Percentiles rank a stretch among this genome's conserved stretches.
These are phyloP conservation scores for Lissonota sp. DNA, from an alignment of 2,888 invertebrate genomes.

Conservation along the genomic window DNA sequence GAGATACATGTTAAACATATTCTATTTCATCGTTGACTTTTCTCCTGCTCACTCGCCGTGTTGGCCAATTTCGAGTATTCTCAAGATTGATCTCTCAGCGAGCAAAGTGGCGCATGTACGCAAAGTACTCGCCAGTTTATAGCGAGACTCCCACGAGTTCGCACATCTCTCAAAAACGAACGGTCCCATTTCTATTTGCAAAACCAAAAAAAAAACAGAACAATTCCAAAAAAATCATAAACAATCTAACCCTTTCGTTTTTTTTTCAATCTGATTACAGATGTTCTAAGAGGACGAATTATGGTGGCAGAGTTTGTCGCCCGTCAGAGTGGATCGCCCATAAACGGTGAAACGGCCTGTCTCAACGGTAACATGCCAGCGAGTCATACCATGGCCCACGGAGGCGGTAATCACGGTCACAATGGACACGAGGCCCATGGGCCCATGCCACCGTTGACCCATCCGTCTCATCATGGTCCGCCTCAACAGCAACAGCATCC, in stretches of 20 bases:
- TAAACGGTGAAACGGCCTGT: conserved; percentile 88
- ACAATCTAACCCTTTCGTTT: neutral
- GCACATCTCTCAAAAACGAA: too few species aligned
- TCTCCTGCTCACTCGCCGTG: conserved; percentile 29
- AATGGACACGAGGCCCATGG: conserved; percentile 79
- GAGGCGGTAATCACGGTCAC: conserved; percentile 69
- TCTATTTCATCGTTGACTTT: conserved; percentile 5
- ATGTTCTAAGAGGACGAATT: conserved; percentile 85
- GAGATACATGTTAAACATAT: too few species aligned
- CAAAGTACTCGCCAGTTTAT: conserved; percentile 49
- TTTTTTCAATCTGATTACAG: conserved; percentile 72
- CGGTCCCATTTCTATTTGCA: too few species aligned
- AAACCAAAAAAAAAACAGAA: too few species aligned
- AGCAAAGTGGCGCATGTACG: conserved; percentile 43
- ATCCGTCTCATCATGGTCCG: conserved; percentile 76
- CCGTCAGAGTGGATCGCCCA: conserved; percentile 89
- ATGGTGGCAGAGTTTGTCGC: conserved; percentile 95
- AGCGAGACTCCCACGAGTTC: conserved; percentile 46
- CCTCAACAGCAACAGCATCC: conserved; percentile 75
- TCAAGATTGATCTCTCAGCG: conserved; percentile 15
- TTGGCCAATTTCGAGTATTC: conserved; percentile 41
- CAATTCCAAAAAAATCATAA: neutral
- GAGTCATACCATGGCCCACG: conserved; percentile 81
- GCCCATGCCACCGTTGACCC: conserved; percentile 79
- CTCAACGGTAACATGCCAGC: conserved; percentile 84